These are phyloP conservation scores for Timema podura DNA, from an alignment of 2,888 invertebrate genomes.

Conservation along the genomic window DNA sequence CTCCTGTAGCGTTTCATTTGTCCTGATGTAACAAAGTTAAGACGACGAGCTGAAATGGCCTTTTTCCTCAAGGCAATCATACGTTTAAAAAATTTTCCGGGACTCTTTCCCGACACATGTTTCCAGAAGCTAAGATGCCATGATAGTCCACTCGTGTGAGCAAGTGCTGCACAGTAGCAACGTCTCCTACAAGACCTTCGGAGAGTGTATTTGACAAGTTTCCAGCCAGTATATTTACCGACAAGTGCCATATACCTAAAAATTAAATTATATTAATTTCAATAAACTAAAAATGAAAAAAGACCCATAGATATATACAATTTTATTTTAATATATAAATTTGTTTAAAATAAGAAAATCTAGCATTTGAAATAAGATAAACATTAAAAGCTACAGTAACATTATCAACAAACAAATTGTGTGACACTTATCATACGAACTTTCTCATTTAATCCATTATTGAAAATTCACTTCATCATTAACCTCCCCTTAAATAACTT, in stretches of 20 bases:
- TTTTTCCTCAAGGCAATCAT: not conserved
- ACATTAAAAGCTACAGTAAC: not conserved
- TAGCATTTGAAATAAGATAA: not conserved
- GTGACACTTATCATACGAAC: too few species aligned
- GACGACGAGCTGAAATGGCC: not conserved
- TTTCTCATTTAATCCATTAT: too few species aligned
- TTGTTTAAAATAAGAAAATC: not conserved
- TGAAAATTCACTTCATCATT: too few species aligned
- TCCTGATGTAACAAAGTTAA: not conserved
- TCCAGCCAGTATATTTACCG: not conserved
- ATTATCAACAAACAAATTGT: not conserved
- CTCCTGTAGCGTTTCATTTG: not conserved
- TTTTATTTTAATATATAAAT: too few species aligned
- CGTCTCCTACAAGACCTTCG: not conserved
- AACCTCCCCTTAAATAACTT: too few species aligned
- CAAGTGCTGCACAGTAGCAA: not conserved
- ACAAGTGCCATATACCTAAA: constrained; percentile 6
- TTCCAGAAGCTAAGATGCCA: constrained; percentile 10
- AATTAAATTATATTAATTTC: not conserved
- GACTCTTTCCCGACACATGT: not conserved
- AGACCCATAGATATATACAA: too few species aligned
- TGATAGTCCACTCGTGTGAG: not conserved
- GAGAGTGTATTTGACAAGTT: not conserved
- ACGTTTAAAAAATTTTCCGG: constrained; percentile 13
- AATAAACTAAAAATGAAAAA: not conserved